Evolutionary conservation across 2,888 invertebrate species (phyloP).

Genomic region (Nymphalis polychloros): DNA sequence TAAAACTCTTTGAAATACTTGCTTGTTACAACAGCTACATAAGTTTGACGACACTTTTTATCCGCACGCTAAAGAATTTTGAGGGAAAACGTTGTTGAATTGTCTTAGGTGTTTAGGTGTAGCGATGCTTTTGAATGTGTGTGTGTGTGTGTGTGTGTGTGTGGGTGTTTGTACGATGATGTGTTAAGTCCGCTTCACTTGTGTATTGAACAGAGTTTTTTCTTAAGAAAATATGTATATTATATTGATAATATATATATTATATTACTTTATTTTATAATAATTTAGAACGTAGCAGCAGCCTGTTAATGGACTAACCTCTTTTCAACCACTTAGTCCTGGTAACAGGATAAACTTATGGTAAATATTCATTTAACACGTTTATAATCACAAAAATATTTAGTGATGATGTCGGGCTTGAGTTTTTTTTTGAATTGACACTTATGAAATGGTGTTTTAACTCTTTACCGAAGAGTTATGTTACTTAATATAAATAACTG

Average conservation of each 20-base stretch:
- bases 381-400: no score
- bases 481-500: no score
- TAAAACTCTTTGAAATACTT: constrained; percentile 21
- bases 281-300: no score
- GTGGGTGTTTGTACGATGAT: background rate
- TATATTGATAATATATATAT: no score
- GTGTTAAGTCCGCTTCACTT: background rate
- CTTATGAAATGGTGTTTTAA: no score
- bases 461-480: no score
- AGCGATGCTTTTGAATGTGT: background rate
- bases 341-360: no score
- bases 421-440: no score
- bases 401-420: no score
- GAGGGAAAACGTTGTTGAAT: constrained; percentile 5
- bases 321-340: no score
- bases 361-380: no score
- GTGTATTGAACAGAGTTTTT: background rate
- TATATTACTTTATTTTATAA: background rate
- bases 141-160: background rate
- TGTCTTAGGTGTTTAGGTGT: background rate
- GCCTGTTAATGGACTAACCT: no score
- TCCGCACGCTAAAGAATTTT: background rate
- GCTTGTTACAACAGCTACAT: constrained; percentile 6
- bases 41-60: constrained; percentile 6
- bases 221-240: background rate